Evolutionary conservation across 2,797 vertebrate genomes (phyloP).

Genomic region (Buphagus erythrorhynchus): DNA sequence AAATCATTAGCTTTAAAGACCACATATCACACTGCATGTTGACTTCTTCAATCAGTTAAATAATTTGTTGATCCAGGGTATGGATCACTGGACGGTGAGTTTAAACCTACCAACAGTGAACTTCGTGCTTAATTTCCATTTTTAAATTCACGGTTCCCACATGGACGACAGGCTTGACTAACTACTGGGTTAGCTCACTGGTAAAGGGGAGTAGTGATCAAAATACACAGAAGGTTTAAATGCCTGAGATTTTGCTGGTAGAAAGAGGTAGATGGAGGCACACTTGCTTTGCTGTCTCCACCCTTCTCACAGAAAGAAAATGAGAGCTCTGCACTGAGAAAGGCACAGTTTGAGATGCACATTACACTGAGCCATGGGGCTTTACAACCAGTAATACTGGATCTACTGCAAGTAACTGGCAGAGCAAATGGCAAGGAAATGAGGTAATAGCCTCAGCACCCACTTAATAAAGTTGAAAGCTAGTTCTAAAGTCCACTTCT

Average conservation of each 20-base stretch:
- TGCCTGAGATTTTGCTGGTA: background rate
- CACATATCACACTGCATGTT: accelerated
- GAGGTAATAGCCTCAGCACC: background rate
- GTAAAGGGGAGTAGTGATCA: background rate
- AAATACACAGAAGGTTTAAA: background rate
- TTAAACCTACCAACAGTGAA: background rate
- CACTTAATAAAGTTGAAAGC: background rate
- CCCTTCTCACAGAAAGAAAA: background rate
- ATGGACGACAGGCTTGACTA: background rate
- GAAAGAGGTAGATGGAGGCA: background rate
- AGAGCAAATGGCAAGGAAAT: background rate
- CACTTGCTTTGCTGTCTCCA: background rate
- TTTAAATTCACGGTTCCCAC: background rate
- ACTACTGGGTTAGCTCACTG: background rate
- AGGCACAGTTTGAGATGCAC: background rate
- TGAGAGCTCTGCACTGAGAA: background rate
- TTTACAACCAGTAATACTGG: background rate
- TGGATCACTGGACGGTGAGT: background rate
- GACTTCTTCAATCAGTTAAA: background rate
- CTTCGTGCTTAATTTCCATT: background rate
- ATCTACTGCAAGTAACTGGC: background rate
- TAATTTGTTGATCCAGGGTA: background rate
- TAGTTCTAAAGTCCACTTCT: background rate
- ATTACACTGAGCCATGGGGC: background rate
- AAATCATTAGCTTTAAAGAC: constrained; percentile 15